Evolutionary conservation across 2,888 invertebrate genomes (phyloP).

Genomic region (Dicycla oo): DNA sequence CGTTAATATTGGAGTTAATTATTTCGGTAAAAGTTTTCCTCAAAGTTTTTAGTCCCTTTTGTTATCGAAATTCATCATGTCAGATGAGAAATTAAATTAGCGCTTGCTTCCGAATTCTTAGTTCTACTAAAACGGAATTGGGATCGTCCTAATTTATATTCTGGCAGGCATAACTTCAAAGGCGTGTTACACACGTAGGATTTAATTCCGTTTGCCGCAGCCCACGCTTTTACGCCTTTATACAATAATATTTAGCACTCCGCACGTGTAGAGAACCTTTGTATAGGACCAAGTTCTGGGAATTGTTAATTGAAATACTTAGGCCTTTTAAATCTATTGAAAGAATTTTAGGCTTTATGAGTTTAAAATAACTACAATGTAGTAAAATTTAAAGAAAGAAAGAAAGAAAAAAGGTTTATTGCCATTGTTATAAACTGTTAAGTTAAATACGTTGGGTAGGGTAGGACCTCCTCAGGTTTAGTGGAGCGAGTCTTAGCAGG

Average conservation of each 20-base stretch:
- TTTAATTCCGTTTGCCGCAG: constrained; percentile 32
- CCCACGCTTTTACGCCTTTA: constrained; percentile 9
- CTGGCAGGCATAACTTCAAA: constrained; percentile 15
- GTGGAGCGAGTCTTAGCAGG: too few species aligned
- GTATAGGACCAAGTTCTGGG: not conserved
- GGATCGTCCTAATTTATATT: constrained; percentile 33
- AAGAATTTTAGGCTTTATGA: not conserved
- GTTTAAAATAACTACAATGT: not conserved
- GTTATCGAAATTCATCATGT: constrained; percentile 7
- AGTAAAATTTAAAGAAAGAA: too few species aligned
- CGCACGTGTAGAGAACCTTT: constrained; percentile 1
- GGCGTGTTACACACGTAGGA: constrained; percentile 6
- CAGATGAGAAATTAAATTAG: constrained; percentile 1
- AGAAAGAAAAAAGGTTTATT: too few species aligned
- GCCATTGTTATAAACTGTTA: not conserved
- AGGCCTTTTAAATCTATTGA: not conserved
- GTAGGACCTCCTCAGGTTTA: too few species aligned
- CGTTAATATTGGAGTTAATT: constrained; percentile 15
- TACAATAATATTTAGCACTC: constrained; percentile 19
- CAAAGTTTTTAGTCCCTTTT: constrained; percentile 2
- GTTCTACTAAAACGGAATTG: constrained; percentile 15
- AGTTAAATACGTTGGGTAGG: not conserved
- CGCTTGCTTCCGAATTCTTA: constrained; percentile 12
- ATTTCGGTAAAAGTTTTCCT: constrained; percentile 3
- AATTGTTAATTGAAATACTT: constrained; percentile 9